Conservation (phyloP, 2,113 vertebrate genomes). For the Myotis davidii region DNA sequence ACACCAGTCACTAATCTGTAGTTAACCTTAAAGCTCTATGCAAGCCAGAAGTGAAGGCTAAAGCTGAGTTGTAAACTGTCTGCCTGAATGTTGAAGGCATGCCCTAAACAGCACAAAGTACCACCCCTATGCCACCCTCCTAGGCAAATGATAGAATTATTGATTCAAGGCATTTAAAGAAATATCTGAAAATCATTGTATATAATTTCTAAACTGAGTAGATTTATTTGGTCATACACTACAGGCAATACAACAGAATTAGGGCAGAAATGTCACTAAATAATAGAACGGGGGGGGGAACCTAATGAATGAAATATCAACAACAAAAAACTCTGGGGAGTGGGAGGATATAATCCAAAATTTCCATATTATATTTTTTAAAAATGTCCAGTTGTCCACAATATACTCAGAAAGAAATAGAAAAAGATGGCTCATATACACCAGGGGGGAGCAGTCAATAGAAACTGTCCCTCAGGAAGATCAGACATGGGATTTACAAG, state of each 20-base stretch:
- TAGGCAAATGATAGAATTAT: background rate
- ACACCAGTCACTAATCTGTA: background rate
- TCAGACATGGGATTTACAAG: background rate
- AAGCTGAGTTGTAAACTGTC: background rate
- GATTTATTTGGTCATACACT: background rate
- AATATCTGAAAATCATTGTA: slow-evolving; percentile 19
- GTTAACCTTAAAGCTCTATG: background rate
- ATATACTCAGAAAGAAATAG: background rate
- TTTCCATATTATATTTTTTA: background rate
- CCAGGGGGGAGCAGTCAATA: background rate
- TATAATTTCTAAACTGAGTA: background rate
- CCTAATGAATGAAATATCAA: background rate
- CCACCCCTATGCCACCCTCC: background rate
- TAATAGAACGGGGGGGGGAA: background rate
- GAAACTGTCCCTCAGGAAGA: background rate
- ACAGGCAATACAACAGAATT: background rate
- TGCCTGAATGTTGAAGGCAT: background rate
- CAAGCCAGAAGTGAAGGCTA: background rate
- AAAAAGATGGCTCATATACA: background rate
- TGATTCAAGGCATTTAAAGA: background rate
- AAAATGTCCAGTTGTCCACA: slow-evolving; percentile 12
- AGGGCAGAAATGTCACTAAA: background rate
- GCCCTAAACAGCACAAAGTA: background rate
- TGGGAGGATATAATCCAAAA: background rate
- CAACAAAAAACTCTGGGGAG: background rate